Percentiles rank a stretch among this genome's conserved stretches.
Conservation (phyloP, 2,113 vertebrate species). For the Sakesphorus luctuosus region DNA sequence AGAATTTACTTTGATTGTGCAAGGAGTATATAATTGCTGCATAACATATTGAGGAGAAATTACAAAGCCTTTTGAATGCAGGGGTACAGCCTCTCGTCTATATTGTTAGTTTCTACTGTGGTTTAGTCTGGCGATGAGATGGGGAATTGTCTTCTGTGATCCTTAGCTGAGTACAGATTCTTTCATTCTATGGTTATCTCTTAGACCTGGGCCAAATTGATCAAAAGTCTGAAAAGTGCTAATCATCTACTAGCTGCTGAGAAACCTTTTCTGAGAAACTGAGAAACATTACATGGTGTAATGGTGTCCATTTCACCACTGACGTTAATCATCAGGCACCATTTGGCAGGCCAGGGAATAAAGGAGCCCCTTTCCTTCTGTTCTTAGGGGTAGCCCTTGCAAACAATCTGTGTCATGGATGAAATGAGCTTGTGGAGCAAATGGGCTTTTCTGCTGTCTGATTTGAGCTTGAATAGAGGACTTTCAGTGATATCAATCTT, state of each 20-base stretch:
- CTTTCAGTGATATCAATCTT: not conserved
- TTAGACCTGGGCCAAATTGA: not conserved
- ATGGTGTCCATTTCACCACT: not conserved
- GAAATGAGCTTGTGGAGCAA: not conserved
- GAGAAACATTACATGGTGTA: not conserved
- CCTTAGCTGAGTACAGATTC: not conserved
- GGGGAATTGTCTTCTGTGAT: not conserved
- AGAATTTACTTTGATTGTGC: not conserved
- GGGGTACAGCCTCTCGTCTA: not conserved
- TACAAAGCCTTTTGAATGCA: not conserved
- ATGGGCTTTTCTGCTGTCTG: not conserved
- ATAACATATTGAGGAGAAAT: not conserved
- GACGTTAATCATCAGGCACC: not conserved
- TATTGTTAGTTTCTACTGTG: not conserved
- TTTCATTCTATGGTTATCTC: not conserved
- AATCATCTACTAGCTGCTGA: not conserved
- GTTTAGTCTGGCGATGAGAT: not conserved
- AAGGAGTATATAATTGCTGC: not conserved
- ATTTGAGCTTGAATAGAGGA: not conserved
- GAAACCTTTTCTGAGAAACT: not conserved
- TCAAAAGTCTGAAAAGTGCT: constrained; percentile 3
- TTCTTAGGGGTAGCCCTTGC: not conserved
- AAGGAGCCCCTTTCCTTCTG: not conserved
- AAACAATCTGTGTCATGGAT: not conserved
- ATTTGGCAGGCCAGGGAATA: not conserved